phyloP scores from a whole-genome alignment of 2,888 invertebrate genomes.

The Notodonta ziczac region DNA sequence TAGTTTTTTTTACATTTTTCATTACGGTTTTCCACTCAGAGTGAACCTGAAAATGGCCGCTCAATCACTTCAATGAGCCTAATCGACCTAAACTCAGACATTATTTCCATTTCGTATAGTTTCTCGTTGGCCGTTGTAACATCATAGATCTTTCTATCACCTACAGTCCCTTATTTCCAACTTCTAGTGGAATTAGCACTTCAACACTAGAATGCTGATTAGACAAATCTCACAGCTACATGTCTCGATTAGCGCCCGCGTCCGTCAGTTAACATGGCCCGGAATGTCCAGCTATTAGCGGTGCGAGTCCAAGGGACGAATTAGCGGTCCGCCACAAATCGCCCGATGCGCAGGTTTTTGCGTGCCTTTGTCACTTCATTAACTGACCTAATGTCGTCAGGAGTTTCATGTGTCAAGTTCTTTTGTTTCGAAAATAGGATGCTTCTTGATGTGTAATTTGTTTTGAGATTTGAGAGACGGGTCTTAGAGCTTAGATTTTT shows the following conservation, averaged over 20 bases:
- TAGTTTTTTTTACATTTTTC: too few relatives aligned
- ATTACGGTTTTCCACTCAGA: too few relatives aligned
- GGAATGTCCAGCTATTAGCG: conserved; percentile 57
- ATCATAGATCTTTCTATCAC: neutral
- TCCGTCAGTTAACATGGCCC: conserved; percentile 43
- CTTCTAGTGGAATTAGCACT: conserved; percentile 33
- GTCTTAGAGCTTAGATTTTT: too few relatives aligned
- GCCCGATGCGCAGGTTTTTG: conserved; percentile 31
- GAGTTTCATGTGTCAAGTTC: neutral
- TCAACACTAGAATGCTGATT: conserved; percentile 48
- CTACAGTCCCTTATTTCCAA: neutral
- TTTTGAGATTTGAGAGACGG: neutral
- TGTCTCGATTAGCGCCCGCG: conserved; percentile 47
- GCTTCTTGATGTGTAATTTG: neutral
- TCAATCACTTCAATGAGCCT: too few relatives aligned
- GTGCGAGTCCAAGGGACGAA: conserved; percentile 33
- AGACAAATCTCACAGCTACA: conserved; percentile 55
- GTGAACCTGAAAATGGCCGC: too few relatives aligned
- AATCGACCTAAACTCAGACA: too few relatives aligned
- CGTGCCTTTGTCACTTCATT: conserved; percentile 22
- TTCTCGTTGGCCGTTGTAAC: too few relatives aligned
- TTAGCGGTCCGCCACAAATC: conserved; percentile 37
- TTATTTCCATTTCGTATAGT: too few relatives aligned
- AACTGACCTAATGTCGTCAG: conserved; percentile 16
- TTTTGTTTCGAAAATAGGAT: neutral